Evolutionary conservation across 2,888 invertebrate genomes (phyloP).

Genomic region (Amblyjoppa fuscipennis): DNA sequence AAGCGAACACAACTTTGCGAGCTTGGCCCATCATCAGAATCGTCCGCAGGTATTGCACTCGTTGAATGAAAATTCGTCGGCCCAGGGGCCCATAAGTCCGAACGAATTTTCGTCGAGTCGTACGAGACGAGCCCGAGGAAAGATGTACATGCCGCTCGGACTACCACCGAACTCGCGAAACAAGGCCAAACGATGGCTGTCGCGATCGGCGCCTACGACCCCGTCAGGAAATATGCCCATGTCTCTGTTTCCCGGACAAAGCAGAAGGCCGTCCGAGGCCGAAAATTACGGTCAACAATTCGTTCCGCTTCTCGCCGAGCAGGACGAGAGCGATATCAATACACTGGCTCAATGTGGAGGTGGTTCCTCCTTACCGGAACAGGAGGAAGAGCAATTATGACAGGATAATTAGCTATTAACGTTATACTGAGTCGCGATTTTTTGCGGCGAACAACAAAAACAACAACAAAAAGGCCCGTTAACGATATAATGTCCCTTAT

Average conservation of each 20-base stretch:
- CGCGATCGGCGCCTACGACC: slow-evolving; percentile 93
- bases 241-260: slow-evolving; percentile 87
- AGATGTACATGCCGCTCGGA: slow-evolving; percentile 86
- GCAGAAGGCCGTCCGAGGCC: slow-evolving; percentile 78
- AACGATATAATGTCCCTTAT: slow-evolving; percentile 33
- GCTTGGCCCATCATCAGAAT: slow-evolving; percentile 72
- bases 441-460: slow-evolving; percentile 37
- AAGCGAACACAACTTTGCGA: slow-evolving; percentile 75
- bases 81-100: slow-evolving; percentile 75
- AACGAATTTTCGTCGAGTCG: slow-evolving; percentile 79
- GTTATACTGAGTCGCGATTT: slow-evolving; percentile 41
- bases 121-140: slow-evolving; percentile 82
- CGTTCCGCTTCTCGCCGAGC: slow-evolving; percentile 82
- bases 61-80: slow-evolving; percentile 71
- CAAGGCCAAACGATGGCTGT: slow-evolving; percentile 87
- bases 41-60: slow-evolving; percentile 78
- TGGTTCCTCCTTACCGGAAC: slow-evolving; percentile 70
- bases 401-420: slow-evolving; percentile 66
- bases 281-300: slow-evolving; percentile 79
- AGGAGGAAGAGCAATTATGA: slow-evolving; percentile 75
- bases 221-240: slow-evolving; percentile 90
- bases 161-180: slow-evolving; percentile 78
- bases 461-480: slow-evolving; percentile 32
- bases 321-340: slow-evolving; percentile 80
- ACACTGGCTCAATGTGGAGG: slow-evolving; percentile 70